phyloP scores from a whole-genome alignment of 2,113 vertebrate genomes.

The Corythoichthys haematopterus region DNA sequence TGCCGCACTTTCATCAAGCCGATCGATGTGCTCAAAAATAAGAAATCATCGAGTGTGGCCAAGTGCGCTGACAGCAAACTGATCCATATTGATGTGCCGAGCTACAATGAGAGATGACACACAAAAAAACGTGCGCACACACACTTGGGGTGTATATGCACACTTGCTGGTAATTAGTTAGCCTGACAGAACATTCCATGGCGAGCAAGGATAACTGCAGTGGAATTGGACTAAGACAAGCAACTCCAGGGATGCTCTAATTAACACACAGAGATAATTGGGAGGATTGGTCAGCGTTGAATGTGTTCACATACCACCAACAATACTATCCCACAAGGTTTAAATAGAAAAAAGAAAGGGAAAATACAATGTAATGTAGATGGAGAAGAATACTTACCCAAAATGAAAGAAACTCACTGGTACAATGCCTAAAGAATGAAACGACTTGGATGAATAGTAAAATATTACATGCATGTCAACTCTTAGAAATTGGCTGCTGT shows the following conservation, averaged over 20 bases:
- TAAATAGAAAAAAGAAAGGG: not conserved
- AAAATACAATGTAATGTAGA: not conserved
- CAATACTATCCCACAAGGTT: conserved; percentile 46
- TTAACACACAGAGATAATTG: conserved; percentile 66
- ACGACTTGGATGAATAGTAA: too few relatives aligned
- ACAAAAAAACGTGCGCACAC: conserved; percentile 17
- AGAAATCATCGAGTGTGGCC: conserved; percentile 51
- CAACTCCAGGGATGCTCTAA: conserved; percentile 53
- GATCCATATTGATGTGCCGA: conserved; percentile 47
- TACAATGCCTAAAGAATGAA: not conserved
- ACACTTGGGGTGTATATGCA: conserved; percentile 11
- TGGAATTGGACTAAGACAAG: conserved; percentile 55
- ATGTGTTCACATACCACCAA: conserved; percentile 7
- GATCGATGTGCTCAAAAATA: conserved; percentile 45
- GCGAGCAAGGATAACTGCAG: conserved; percentile 57
- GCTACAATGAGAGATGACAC: conserved; percentile 22
- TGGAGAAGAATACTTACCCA: conserved; percentile 3
- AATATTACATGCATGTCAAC: too few relatives aligned
- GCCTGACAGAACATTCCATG: conserved; percentile 60
- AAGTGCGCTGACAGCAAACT: conserved; percentile 38
- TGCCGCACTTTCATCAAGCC: conserved; percentile 1
- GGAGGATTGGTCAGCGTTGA: conserved; percentile 5
- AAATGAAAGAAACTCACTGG: not conserved
- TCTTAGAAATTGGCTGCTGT: too few relatives aligned
- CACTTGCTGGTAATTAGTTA: conserved; percentile 61